Evolutionary conservation across 2,797 vertebrate species (phyloP), one percentile per base, ranked within the genome.

Genomic region (Naso thynnoides): DNA sequence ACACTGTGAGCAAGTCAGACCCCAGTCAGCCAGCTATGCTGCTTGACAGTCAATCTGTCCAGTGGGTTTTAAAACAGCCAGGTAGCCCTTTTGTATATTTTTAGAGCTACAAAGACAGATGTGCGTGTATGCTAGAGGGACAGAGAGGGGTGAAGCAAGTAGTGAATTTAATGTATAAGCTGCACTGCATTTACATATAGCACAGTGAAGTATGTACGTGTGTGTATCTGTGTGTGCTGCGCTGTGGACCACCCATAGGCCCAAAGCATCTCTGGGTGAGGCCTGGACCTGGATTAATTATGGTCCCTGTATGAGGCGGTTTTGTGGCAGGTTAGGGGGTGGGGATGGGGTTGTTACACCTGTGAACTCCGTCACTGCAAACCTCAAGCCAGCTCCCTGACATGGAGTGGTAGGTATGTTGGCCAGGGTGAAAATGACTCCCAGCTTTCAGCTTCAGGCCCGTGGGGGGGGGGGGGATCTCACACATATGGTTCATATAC

Each of bases 241-340:
- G 27, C 48, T 88, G 70, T 76, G 89, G 94, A 94, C 94, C 94
- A 95, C 95, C 92, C 94, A 87, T 89, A 88, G 85, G 71, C 66
- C 79, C 80, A 41, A 38, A 79, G 57, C 36, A 70, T 88, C 82
- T 76, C 81, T 81, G 78, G 79, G 85, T 84, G 89, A 91, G 85
- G 88, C 82, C 79, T 82, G 78, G 79, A 77, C 66, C 87, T 84
- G 75, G 74, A 91, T 93, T 93, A 93, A 94, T 94, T 95, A 93
- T 82, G 88, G 89, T 56, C 88, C 77, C 81, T 64, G 76, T 93
- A 82, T 76, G 83, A 86, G 86, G 92, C 88, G 93, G 93, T 92
- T 92, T 93, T 93, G 93, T 86, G 94, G 94, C 84, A 81, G 80
- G 70, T 87, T 76, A 54, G 63, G 48, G 68, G 68, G 59, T 33